These are phyloP conservation scores for Rhadinocentrus ornatus DNA, from an alignment of 2,797 vertebrate genomes.

Conservation along the genomic window DNA sequence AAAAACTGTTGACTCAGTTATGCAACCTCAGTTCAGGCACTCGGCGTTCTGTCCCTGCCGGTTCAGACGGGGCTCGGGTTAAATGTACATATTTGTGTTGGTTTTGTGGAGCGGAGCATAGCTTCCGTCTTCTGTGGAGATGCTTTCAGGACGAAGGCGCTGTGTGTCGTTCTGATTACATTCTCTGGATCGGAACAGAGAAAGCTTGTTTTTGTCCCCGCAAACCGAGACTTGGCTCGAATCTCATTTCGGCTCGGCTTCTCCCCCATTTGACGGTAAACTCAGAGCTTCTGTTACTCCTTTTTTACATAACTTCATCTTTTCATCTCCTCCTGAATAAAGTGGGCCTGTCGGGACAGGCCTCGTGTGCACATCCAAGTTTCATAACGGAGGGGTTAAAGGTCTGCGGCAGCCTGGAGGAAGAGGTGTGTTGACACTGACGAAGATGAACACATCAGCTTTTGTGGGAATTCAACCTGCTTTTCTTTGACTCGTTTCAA, in stretches of 20 bases:
- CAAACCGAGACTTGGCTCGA: not conserved
- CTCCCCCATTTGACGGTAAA: not conserved
- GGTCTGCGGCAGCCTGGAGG: conserved; percentile 8
- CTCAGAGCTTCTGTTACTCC: not conserved
- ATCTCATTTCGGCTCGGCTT: not conserved
- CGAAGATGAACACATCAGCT: not conserved
- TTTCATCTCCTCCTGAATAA: not conserved
- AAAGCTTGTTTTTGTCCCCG: not conserved
- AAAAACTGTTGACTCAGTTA: not conserved
- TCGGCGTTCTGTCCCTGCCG: not conserved
- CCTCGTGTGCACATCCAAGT: conserved; percentile 7
- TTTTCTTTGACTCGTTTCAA: not conserved
- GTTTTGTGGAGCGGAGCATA: not conserved
- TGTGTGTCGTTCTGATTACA: not conserved
- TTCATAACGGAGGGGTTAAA: conserved; percentile 15
- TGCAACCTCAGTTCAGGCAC: not conserved
- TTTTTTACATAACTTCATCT: conserved; percentile 3
- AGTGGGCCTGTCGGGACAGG: conserved; percentile 28
- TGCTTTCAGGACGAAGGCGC: not conserved
- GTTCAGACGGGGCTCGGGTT: not conserved
- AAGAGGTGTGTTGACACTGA: not conserved
- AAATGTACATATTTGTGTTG: not conserved
- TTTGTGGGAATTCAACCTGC: not conserved
- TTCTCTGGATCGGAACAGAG: not conserved
- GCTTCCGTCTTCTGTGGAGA: not conserved